A percentile compares a stretch with the other conserved stretches of the same genome.
Evolutionary conservation across 2,113 vertebrate genomes (phyloP).

Genomic region (Salvelinus namaycush): DNA sequence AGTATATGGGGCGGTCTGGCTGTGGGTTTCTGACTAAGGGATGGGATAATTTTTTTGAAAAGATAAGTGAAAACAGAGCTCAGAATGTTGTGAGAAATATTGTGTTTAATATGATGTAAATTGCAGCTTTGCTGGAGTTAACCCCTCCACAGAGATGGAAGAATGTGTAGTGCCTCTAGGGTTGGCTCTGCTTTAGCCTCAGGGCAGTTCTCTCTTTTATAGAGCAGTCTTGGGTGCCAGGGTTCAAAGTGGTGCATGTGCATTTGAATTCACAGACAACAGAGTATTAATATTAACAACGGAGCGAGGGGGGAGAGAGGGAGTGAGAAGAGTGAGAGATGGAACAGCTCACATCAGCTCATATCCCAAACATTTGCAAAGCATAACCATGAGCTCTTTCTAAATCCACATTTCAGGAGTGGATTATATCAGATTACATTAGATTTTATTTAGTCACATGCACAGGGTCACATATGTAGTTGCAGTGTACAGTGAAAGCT

Average conservation of each 20-base stretch:
- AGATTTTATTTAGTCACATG: too few species aligned
- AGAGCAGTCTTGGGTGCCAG: too few species aligned
- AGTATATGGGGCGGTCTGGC: too few species aligned
- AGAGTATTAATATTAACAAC: background rate
- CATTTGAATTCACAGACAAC: background rate
- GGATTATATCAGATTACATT: too few species aligned
- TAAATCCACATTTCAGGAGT: slow-evolving; percentile 30
- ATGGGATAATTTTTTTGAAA: too few species aligned
- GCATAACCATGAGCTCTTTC: slow-evolving; percentile 1
- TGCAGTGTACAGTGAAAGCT: too few species aligned
- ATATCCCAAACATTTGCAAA: background rate
- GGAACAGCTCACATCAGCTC: background rate
- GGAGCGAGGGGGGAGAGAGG: too few species aligned
- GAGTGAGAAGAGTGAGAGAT: background rate
- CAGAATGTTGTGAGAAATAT: background rate
- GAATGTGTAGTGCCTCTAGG: background rate
- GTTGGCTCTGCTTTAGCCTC: background rate
- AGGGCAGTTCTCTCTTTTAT: background rate
- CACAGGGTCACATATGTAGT: too few species aligned
- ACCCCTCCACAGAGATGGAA: background rate
- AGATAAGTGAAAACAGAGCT: background rate
- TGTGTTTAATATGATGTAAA: background rate
- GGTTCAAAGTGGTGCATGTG: too few species aligned
- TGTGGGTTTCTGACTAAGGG: too few species aligned
- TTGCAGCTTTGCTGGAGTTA: background rate